Evolutionary conservation across 2,888 invertebrate species (phyloP).

Genomic region (Drosophila mimetica): DNA sequence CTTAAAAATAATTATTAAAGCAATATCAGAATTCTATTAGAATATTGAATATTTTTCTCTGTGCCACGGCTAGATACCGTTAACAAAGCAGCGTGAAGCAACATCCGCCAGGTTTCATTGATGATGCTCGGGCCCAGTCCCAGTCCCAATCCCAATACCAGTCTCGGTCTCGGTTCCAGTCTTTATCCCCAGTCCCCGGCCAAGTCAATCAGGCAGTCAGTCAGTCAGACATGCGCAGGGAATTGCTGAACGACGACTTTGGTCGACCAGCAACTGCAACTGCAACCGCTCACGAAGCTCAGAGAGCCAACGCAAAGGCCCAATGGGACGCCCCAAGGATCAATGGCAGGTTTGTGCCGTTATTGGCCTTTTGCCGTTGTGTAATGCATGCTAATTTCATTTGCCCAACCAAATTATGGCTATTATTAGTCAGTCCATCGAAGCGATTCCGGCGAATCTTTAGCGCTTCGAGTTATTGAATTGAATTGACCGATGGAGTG

Average conservation of each 20-base stretch:
- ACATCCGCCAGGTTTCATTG: slow-evolving; percentile 65
- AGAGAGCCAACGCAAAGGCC: slow-evolving; percentile 38
- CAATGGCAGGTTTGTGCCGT: slow-evolving; percentile 74
- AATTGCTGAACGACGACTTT: slow-evolving; percentile 42
- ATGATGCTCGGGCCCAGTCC: slow-evolving; percentile 59
- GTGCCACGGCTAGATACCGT: slow-evolving; percentile 49
- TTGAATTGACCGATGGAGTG: slow-evolving; percentile 29
- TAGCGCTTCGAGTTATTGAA: slow-evolving; percentile 25
- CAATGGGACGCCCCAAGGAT: slow-evolving; percentile 78
- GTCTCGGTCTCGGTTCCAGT: slow-evolving; percentile 11
- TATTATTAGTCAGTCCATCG: slow-evolving; percentile 60
- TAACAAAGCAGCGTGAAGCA: slow-evolving; percentile 62
- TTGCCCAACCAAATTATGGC: slow-evolving; percentile 73
- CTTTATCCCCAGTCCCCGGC: slow-evolving; percentile 47
- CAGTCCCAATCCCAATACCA: slow-evolving; percentile 7
- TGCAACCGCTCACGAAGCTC: slow-evolving; percentile 24
- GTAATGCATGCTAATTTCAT: slow-evolving; percentile 78
- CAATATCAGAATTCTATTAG: not conserved
- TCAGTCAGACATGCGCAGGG: slow-evolving; percentile 53
- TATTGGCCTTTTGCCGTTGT: slow-evolving; percentile 61
- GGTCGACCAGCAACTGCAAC: slow-evolving; percentile 40
- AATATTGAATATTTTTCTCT: not conserved
- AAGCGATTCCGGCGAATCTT: slow-evolving; percentile 20
- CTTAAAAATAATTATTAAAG: not conserved
- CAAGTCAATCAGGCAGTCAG: slow-evolving; percentile 65